Evolutionary conservation across 2,888 invertebrate species (phyloP), one percentile per base, ranked within the genome.

Genomic region (Lepidonotus clava): DNA sequence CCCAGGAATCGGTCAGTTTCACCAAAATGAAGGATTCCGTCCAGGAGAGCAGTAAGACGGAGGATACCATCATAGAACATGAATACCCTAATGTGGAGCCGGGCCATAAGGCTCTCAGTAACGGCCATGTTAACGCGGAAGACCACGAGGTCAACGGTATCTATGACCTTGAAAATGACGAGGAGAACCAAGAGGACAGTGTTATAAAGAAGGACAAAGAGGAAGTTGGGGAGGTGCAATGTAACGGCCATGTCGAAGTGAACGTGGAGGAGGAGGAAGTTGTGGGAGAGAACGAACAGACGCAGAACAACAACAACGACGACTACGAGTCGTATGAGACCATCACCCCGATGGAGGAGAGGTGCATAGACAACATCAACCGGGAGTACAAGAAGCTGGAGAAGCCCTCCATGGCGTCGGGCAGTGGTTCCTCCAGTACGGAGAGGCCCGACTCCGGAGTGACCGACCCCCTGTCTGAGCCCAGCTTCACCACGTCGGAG

Each of bases 271-370:
- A 56, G 18, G 36, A 41, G 1, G 46, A 80, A 21, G 21, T 41
- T 24, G 41, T 40, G 76, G 40, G 36, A 21, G 41, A 40, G 36
- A 76, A 76, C 11, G 76, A 24, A 40, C 41, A 38, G 1, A 28
- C 24, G n/a, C 32, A 21, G 32, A 8, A 8, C 21, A 34, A 56
- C n/a, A 21, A 2, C 28, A 56, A 83, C 32, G 83, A 56, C 38
- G 51, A 83, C 21, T 56, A 83, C n/a, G 83, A 83, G 32, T 83
- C 83, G 1, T 83, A 83, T 36, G 83, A 83, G 32, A 51, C 83
- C 21, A 83, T 83, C 0, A 56, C 56, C 11, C 80, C 80, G 4
- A 80, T 80, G 41, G 46, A 28, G 24, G 46, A 80, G 28, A 24
- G 51, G 1, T 36, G 46, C n/a, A n/a, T 41, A 1, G 80, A 80